phyloP scores from a whole-genome alignment of 2,888 invertebrate species.

The Amiota mariae region DNA sequence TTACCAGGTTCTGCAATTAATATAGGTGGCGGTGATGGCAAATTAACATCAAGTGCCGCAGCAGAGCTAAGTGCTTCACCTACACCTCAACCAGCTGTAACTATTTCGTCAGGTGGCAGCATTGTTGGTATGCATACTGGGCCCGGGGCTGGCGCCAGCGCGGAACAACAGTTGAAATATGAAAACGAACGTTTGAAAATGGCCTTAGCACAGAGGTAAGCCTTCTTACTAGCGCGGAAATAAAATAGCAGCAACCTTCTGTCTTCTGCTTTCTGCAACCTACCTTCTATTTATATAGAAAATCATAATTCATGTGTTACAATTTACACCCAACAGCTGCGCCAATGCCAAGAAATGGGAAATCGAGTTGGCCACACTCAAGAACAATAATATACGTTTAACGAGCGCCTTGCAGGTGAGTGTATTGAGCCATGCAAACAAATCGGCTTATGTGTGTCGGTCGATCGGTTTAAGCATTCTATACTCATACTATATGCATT shows the following conservation, averaged over 20 bases:
- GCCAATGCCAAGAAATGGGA: constrained; percentile 99
- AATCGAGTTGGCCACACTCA: constrained; percentile 94
- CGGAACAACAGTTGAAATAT: constrained; percentile 92
- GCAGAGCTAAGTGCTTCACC: constrained; percentile 65
- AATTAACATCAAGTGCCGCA: constrained; percentile 6
- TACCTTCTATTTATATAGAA: constrained; percentile 9
- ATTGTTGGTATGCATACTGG: constrained; percentile 65
- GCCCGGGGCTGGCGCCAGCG: constrained; percentile 64
- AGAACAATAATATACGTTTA: constrained; percentile 95
- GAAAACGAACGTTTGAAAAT: constrained; percentile 97
- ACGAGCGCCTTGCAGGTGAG: constrained; percentile 91
- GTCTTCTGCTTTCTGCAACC: neutral
- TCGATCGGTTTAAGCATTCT: neutral
- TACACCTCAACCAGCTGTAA: constrained; percentile 61
- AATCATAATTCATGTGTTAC: neutral
- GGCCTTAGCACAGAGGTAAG: constrained; percentile 93
- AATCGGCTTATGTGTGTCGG: constrained; percentile 4
- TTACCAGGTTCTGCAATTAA: constrained; percentile 50
- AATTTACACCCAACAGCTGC: constrained; percentile 79
- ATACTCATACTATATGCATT: neutral
- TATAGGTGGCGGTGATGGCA: constrained; percentile 46
- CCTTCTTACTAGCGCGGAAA: no score
- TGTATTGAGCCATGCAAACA: neutral
- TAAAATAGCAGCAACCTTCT: neutral
- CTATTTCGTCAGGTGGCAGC: constrained; percentile 63